phyloP scores from a whole-genome alignment of 1,140 invertebrate species.

The Temnothorax nylanderi region DNA sequence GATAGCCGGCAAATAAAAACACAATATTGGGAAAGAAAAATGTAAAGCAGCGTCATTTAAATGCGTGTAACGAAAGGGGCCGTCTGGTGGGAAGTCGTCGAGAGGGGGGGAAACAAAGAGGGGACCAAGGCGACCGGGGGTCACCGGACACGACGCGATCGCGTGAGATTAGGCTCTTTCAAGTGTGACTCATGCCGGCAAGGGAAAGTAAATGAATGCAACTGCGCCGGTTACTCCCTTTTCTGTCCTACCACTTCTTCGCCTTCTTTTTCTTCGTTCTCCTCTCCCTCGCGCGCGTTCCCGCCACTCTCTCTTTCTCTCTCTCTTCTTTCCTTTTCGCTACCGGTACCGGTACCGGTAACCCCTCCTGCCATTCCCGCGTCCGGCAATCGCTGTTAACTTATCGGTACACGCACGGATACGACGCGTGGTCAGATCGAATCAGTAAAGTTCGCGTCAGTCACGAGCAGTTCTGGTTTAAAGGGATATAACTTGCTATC shows the following conservation, averaged over 20 bases:
- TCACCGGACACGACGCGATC: constrained; percentile 71
- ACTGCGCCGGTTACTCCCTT: constrained; percentile 66
- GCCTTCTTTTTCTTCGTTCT: constrained; percentile 5
- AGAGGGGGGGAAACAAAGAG: background rate
- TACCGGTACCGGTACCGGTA: constrained; percentile 38
- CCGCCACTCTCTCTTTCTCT: too few species aligned
- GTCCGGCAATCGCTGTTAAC: constrained; percentile 62
- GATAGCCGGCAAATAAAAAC: constrained; percentile 71
- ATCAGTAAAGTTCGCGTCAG: constrained; percentile 56
- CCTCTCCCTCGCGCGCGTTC: background rate
- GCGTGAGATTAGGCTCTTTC: constrained; percentile 76
- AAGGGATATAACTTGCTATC: constrained; percentile 43
- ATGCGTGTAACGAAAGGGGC: constrained; percentile 60
- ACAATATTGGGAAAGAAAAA: constrained; percentile 75
- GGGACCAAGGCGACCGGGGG: constrained; percentile 66
- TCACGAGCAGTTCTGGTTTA: constrained; percentile 43
- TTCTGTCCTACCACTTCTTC: constrained; percentile 30
- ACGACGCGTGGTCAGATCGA: constrained; percentile 59
- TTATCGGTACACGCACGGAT: constrained; percentile 57
- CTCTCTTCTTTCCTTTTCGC: constrained; percentile 34
- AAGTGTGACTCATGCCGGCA: constrained; percentile 71
- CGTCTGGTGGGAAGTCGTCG: constrained; percentile 22
- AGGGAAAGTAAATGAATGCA: constrained; percentile 75
- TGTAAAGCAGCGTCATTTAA: constrained; percentile 67
- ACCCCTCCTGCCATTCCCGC: constrained; percentile 51